Evolutionary conservation across 2,113 vertebrate genomes (phyloP).

Genomic region (Drymodes brunneopygia): DNA sequence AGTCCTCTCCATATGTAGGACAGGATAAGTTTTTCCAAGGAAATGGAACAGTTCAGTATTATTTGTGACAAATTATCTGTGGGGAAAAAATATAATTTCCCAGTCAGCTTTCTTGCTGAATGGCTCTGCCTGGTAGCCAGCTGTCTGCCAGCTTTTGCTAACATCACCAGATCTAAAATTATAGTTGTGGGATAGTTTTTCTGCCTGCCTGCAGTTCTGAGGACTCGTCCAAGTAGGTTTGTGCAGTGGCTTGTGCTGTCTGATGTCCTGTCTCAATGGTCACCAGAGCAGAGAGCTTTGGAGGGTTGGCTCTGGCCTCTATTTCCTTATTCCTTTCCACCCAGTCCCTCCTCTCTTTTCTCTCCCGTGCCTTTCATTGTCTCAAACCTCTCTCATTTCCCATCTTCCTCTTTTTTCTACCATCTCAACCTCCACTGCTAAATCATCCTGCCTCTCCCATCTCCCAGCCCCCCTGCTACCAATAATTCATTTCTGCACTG

Average conservation of each 20-base stretch:
- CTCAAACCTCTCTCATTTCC: neutral
- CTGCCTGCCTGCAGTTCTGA: neutral
- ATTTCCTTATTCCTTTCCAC: neutral
- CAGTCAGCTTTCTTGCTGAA: slow-evolving; percentile 23
- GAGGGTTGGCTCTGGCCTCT: neutral
- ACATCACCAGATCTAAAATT: slow-evolving; percentile 21
- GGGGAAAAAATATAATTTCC: neutral
- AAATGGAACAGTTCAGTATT: neutral
- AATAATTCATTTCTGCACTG: neutral
- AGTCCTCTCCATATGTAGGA: neutral
- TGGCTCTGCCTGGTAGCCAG: neutral
- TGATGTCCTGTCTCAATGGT: neutral
- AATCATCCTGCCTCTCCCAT: neutral
- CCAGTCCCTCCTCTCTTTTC: neutral
- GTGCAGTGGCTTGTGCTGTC: neutral
- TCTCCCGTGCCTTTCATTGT: neutral
- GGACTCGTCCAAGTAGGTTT: neutral
- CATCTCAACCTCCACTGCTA: neutral
- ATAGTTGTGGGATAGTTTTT: neutral
- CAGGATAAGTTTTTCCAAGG: neutral
- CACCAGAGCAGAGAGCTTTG: neutral
- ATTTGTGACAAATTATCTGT: neutral
- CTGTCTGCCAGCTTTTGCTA: slow-evolving; percentile 16
- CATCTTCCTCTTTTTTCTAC: neutral
- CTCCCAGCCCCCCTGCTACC: neutral